Evolutionary conservation across 2,797 vertebrate species (phyloP).

Genomic region (Aulostomus chinensis): DNA sequence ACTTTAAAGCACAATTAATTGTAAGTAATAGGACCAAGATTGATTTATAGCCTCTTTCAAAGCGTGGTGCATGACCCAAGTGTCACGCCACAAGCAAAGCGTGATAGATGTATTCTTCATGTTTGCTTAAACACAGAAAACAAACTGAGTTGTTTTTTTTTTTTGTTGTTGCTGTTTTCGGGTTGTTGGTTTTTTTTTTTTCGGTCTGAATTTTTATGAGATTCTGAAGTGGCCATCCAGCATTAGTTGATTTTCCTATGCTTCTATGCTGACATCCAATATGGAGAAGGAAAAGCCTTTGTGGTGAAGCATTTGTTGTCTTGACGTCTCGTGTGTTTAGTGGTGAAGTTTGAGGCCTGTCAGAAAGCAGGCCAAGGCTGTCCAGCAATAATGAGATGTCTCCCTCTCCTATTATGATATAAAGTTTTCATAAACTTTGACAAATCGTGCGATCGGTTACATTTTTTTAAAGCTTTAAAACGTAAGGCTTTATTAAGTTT

Average conservation of each 20-base stretch:
- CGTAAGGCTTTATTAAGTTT: constrained; percentile 31
- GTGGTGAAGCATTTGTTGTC: constrained; percentile 68
- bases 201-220: constrained; percentile 63
- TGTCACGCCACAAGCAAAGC: constrained; percentile 74
- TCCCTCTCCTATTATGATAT: constrained; percentile 48
- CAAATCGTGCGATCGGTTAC: constrained; percentile 46
- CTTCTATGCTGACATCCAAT: constrained; percentile 48
- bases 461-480: constrained; percentile 22
- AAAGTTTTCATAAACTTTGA: constrained; percentile 66
- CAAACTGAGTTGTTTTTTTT: too few species aligned
- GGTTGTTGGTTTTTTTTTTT: too few species aligned
- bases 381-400: constrained; percentile 56
- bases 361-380: constrained; percentile 58
- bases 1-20: constrained; percentile 90
- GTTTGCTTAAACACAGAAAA: constrained; percentile 66
- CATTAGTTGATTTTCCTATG: constrained; percentile 64
- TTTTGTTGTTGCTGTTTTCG: too few species aligned
- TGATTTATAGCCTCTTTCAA: constrained; percentile 87
- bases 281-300: constrained; percentile 52
- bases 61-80: constrained; percentile 75
- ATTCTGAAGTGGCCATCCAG: constrained; percentile 48
- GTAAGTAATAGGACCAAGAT: constrained; percentile 84
- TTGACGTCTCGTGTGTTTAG: constrained; percentile 62
- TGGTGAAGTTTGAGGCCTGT: constrained; percentile 63
- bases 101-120: constrained; percentile 77